phyloP scores from a whole-genome alignment of 1,140 invertebrate species.

The Atta colombica region DNA sequence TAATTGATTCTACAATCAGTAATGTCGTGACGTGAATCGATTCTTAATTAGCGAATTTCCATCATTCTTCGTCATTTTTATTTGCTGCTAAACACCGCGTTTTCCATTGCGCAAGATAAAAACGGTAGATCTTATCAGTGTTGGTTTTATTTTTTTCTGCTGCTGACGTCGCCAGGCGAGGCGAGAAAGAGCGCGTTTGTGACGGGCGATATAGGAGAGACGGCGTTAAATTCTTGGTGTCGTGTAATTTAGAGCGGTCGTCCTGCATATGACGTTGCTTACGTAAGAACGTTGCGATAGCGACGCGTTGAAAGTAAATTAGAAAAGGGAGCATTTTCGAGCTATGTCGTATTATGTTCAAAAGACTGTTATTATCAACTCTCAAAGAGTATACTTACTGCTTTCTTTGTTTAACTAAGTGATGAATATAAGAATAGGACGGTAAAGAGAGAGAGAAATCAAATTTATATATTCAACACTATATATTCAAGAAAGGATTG shows the following conservation, averaged over 20 bases:
- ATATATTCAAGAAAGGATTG: not conserved
- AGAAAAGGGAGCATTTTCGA: constrained; percentile 11
- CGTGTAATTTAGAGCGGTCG: constrained; percentile 32
- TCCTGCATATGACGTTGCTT: constrained; percentile 21
- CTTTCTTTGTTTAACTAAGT: not conserved
- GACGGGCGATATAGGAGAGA: not conserved
- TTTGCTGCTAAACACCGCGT: too few species aligned
- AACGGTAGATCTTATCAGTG: constrained; percentile 1
- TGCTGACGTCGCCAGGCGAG: not conserved
- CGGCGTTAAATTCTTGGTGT: constrained; percentile 25
- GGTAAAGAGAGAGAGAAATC: not conserved
- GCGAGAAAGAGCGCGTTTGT: not conserved
- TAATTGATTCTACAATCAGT: not conserved
- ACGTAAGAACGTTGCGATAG: constrained; percentile 45
- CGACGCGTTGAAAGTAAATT: constrained; percentile 38
- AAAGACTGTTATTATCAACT: constrained; percentile 30
- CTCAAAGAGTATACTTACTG: not conserved
- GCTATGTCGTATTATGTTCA: not conserved
- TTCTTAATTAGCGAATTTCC: not conserved
- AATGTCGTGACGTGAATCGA: not conserved
- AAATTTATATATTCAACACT: not conserved
- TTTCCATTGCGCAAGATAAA: not conserved
- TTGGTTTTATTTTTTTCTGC: not conserved
- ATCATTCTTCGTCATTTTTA: not conserved
- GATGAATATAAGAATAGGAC: not conserved